Percentiles rank a stretch among this genome's conserved stretches.
phyloP scores from a whole-genome alignment of 2,797 vertebrate genomes.

The Nothura maculosa region DNA sequence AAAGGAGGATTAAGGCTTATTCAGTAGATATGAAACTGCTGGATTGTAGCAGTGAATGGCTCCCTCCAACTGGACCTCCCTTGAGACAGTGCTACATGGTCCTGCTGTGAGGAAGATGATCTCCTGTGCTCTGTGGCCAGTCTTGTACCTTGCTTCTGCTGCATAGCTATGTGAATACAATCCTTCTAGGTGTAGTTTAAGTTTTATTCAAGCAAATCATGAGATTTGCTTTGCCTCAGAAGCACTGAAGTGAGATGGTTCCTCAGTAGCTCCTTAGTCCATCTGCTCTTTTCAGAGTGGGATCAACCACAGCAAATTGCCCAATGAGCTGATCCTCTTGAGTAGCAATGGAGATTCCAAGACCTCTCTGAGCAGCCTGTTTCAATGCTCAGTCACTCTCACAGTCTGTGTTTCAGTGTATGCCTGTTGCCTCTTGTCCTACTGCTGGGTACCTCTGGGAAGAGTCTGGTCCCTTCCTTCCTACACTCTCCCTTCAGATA shows the following conservation, averaged over 20 bases:
- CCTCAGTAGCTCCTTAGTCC: neutral
- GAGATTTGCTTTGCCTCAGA: neutral
- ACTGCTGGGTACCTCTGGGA: neutral
- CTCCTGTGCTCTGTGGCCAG: neutral
- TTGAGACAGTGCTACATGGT: neutral
- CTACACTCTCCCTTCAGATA: neutral
- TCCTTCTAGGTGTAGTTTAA: neutral
- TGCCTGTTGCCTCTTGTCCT: neutral
- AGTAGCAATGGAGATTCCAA: neutral
- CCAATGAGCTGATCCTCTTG: neutral
- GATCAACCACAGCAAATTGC: neutral
- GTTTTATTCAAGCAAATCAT: neutral
- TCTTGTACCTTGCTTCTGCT: neutral
- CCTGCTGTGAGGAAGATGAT: neutral
- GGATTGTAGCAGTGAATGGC: neutral
- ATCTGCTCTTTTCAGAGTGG: neutral
- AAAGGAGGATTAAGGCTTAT: neutral
- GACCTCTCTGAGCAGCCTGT: neutral
- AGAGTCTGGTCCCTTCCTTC: neutral
- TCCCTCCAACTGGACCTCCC: neutral
- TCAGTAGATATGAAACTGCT: neutral
- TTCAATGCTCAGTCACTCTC: neutral
- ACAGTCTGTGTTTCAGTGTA: neutral
- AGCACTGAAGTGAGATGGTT: neutral
- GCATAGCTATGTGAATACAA: neutral